Conservation (phyloP, 2,797 vertebrate species). For the Gambelia wislizenii region DNA sequence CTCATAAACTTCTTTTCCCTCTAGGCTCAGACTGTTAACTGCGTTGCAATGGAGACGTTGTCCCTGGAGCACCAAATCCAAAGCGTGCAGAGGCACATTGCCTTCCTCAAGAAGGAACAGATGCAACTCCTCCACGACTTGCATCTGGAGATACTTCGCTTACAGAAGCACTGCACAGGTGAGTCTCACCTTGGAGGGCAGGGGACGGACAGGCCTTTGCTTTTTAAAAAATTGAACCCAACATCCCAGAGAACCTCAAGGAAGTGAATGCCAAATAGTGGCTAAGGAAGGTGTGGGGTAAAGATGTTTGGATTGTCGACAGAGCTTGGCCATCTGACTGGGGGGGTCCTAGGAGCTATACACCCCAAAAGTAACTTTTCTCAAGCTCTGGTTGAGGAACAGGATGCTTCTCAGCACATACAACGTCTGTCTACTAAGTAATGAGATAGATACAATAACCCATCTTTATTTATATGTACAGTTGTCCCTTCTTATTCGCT, state of each 20-base stretch:
- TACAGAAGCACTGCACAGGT: conserved; percentile 98
- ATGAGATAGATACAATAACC: too few relatives aligned
- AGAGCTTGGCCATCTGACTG: too few relatives aligned
- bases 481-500: too few relatives aligned
- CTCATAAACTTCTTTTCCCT: conserved; percentile 24
- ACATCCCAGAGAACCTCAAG: neutral
- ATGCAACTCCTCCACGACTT: conserved; percentile 91
- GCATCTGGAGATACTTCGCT: conserved; percentile 93
- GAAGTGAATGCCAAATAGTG: neutral
- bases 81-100: conserved; percentile 91
- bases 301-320: too few relatives aligned
- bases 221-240: neutral
- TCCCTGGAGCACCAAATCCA: conserved; percentile 91
- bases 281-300: neutral
- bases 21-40: conserved; percentile 62
- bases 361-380: too few relatives aligned
- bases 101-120: conserved; percentile 95
- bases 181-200: conserved; percentile 35
- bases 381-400: too few relatives aligned
- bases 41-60: conserved; percentile 86
- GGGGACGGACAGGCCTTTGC: neutral
- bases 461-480: too few relatives aligned
- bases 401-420: too few relatives aligned
- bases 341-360: too few relatives aligned
- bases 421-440: too few relatives aligned